Evolutionary conservation across 2,797 vertebrate genomes (phyloP), one percentile per base, ranked within the genome.

Genomic region (Octomys mimax): DNA sequence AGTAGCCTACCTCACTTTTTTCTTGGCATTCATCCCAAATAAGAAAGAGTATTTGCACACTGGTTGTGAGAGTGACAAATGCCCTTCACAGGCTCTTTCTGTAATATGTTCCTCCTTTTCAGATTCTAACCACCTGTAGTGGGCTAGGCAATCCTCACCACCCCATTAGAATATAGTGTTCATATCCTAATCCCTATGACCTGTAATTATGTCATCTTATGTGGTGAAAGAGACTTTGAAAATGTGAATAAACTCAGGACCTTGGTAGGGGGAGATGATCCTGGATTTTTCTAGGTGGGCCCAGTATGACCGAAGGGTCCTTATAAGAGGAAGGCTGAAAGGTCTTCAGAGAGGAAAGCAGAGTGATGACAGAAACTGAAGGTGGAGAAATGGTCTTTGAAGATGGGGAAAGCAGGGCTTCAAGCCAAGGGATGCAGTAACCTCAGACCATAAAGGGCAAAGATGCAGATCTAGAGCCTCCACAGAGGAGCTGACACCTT

Each of bases 21-120:
- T 68, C 66, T 80, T 62, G 49, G 49, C 57, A 42, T 91, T 66
- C 73, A 46, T 96, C 87, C 75, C 66, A 68, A 59, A 61, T 49
- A 81, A 36, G 42, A 79, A 71, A 83, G 24, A 12, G 16, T 70
- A 2, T 75, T 86, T 92, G 39, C 14, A 18, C 39, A 52, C 36
- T 62, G 81, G 52, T 22, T 59, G 26, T 62, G 61, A 83, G 36
- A 71, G 1, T 36, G 42, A 54, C 80, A 85, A 39, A 61, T 28
- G 39, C n/a, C 57, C 26, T 61, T 22, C 39, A 59, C 5, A 39
- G 1, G 36, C 28, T 78, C 71, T 92, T 66, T 71, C 61, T 22
- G 39, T 54, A 84, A 77, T 14, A 28, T 57, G 85, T 77, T 24
- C 46, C 71, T 77, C 36, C 64, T 83, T 87, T 52, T 49, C 59